These are phyloP conservation scores for Drosophila anceps DNA, from an alignment of 2,888 invertebrate genomes.

Conservation along the genomic window DNA sequence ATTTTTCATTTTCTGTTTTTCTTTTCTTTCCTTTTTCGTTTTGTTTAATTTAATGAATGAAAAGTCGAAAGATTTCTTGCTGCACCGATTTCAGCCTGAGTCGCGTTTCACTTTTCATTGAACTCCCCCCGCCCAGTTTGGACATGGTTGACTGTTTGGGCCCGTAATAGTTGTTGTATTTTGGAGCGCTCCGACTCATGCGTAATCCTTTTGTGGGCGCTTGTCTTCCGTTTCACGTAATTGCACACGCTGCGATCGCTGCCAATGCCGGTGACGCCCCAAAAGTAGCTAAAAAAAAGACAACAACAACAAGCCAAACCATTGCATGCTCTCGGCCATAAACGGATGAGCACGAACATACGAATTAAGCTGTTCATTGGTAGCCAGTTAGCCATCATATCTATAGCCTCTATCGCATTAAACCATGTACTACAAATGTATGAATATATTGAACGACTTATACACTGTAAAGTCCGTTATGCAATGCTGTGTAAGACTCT, in stretches of 20 bases:
- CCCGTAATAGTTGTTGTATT: constrained; percentile 14
- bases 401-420: not conserved
- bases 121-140: constrained; percentile 36
- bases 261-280: constrained; percentile 48
- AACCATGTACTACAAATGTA: constrained; percentile 4
- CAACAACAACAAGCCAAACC: constrained; percentile 18
- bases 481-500: not conserved
- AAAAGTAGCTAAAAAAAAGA: constrained; percentile 14
- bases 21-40: constrained; percentile 12
- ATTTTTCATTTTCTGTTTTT: constrained; percentile 15
- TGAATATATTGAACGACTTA: not conserved
- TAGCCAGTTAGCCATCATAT: constrained; percentile 30
- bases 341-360: constrained; percentile 53
- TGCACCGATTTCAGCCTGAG: constrained; percentile 40
- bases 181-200: constrained; percentile 49
- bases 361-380: constrained; percentile 45
- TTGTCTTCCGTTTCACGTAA: constrained; percentile 60
- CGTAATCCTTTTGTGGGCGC: constrained; percentile 64
- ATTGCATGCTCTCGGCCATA: constrained; percentile 54
- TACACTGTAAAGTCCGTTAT: not conserved
- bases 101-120: constrained; percentile 63
- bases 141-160: constrained; percentile 32
- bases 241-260: constrained; percentile 28
- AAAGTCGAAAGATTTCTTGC: constrained; percentile 42
- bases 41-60: constrained; percentile 58